These are phyloP conservation scores for Nanorana parkeri DNA, from an alignment of 2,113 vertebrate genomes.

Conservation along the genomic window DNA sequence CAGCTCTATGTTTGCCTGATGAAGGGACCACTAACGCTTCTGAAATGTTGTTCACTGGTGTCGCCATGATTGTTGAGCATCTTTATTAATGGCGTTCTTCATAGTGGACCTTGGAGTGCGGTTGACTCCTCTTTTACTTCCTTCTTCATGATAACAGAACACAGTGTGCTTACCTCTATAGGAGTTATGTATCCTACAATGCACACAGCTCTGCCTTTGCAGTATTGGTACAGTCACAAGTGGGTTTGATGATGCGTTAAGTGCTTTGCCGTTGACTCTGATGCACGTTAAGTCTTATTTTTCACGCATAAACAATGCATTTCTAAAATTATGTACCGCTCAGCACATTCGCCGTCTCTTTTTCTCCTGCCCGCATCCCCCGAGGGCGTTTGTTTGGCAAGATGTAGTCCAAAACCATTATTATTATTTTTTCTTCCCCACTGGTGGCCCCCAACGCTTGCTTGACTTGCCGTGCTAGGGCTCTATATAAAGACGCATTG, in stretches of 20 bases:
- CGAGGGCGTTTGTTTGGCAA: conserved; percentile 37
- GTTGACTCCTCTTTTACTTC: no score
- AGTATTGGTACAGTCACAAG: neutral
- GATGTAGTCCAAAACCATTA: conserved; percentile 2
- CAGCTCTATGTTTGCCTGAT: no score
- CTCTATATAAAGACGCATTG: conserved; percentile 52
- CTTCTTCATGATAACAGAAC: no score
- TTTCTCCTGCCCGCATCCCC: neutral
- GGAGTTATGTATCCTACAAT: no score
- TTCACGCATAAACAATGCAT: neutral
- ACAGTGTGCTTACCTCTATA: no score
- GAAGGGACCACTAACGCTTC: no score
- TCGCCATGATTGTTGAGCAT: no score
- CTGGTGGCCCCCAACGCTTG: conserved; percentile 10
- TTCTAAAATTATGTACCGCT: conserved; percentile 7
- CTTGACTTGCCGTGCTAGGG: conserved; percentile 21
- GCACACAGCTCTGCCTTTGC: neutral
- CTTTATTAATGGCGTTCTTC: no score
- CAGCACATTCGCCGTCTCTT: conserved; percentile 4
- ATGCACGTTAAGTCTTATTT: neutral
- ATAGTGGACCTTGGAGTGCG: no score
- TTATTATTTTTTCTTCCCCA: conserved; percentile 28
- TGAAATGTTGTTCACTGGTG: no score
- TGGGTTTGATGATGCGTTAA: neutral
- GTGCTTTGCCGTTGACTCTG: neutral